These are phyloP conservation scores for Leptoteleia sp. DNA, from an alignment of 1,140 invertebrate species.

Conservation along the genomic window DNA sequence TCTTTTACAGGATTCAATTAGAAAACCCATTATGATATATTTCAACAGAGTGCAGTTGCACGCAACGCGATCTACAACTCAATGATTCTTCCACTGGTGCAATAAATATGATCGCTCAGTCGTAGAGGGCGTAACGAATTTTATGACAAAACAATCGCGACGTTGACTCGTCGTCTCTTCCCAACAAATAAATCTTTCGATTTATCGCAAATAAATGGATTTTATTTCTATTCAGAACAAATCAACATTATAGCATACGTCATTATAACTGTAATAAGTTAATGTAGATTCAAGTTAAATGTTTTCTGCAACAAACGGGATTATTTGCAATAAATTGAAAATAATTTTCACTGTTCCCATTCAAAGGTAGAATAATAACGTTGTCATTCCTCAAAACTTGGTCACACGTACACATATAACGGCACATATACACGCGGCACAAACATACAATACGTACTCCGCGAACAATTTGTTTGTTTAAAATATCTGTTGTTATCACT, in stretches of 20 bases:
- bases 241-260: too few relatives aligned
- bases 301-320: too few relatives aligned
- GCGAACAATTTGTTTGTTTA: constrained; percentile 61
- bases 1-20: too few relatives aligned
- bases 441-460: constrained; percentile 69
- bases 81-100: constrained; percentile 2
- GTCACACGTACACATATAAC: constrained; percentile 63
- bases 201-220: too few relatives aligned
- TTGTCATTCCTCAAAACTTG: constrained; percentile 65
- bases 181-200: too few relatives aligned
- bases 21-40: too few relatives aligned
- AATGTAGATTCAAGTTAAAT: too few relatives aligned
- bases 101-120: constrained; percentile 43
- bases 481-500: constrained; percentile 69
- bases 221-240: constrained; percentile 12
- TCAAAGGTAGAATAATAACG: constrained; percentile 46
- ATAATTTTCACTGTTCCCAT: too few relatives aligned
- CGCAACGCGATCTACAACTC: constrained; percentile 8
- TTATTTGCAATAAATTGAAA: too few relatives aligned
- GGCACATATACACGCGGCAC: constrained; percentile 69
- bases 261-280: too few relatives aligned
- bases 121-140: constrained; percentile 4
- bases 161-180: constrained; percentile 20
- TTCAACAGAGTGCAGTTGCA: too few relatives aligned
- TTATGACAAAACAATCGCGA: constrained; percentile 15